phyloP scores from a whole-genome alignment of 2,888 invertebrate genomes.

The Aspidapion aeneum region DNA sequence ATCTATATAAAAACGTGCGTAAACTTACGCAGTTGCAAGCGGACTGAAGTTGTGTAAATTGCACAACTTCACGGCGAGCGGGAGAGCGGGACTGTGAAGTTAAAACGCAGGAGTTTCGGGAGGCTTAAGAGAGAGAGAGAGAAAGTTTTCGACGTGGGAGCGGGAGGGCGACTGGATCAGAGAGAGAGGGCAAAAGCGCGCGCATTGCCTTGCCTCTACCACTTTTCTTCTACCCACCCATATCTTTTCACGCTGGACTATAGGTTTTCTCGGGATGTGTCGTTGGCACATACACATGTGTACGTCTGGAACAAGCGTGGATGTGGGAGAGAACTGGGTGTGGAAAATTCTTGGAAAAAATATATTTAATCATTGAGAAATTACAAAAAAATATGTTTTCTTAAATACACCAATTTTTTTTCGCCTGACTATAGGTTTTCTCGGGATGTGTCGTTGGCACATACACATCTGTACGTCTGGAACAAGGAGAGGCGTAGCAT shows the following conservation, averaged over 20 bases:
- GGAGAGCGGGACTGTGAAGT: neutral
- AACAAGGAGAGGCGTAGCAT: no score
- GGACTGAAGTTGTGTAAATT: neutral
- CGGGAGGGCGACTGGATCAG: neutral
- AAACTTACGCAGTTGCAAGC: neutral
- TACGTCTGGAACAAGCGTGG: neutral
- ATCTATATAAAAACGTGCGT: neutral
- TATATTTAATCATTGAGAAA: no score
- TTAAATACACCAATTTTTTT: no score
- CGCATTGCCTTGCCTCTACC: neutral
- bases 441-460: no score
- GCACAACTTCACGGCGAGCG: neutral
- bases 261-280: neutral
- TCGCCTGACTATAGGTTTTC: no score
- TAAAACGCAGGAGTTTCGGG: neutral
- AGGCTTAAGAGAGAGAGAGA: neutral
- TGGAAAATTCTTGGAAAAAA: no score
- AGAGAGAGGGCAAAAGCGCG: neutral
- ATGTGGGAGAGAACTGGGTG: neutral
- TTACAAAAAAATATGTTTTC: no score
- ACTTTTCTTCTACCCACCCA: neutral
- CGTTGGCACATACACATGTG: no score
- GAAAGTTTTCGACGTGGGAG: no score
- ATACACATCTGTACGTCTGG: no score
- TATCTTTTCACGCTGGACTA: neutral